Conservation (phyloP, 2,888 invertebrate genomes). For the Sialis lutaria region DNA sequence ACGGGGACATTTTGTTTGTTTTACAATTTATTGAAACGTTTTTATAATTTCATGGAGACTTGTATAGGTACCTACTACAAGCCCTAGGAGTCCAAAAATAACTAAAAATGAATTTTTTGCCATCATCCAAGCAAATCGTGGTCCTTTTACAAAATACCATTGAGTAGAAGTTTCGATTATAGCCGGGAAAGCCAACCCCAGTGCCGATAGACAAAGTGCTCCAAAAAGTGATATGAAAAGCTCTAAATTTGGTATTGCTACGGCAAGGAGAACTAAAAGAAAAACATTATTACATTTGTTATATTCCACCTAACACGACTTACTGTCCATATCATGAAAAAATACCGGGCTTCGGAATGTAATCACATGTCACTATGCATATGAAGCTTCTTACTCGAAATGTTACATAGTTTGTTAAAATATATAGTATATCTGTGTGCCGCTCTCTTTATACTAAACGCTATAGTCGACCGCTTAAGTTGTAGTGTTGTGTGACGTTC, state of each 20-base stretch:
- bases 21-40: too few species aligned
- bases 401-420: too few species aligned
- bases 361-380: too few species aligned
- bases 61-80: conserved; percentile 48
- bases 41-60: conserved; percentile 38
- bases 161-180: conserved; percentile 69
- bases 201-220: conserved; percentile 74
- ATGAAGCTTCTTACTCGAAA: too few species aligned
- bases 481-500: too few species aligned
- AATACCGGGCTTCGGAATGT: too few species aligned
- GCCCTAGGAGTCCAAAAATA: conserved; percentile 40
- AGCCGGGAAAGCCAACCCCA: conserved; percentile 82
- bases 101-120: conserved; percentile 37
- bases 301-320: too few species aligned
- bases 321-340: too few species aligned
- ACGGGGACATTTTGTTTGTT: too few species aligned
- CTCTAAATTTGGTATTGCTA: conserved; percentile 69
- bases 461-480: too few species aligned
- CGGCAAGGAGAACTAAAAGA: conserved; percentile 61
- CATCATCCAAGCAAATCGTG: conserved; percentile 25
- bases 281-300: conserved; percentile 8
- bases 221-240: conserved; percentile 69
- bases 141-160: conserved; percentile 47
- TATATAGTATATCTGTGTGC: too few species aligned
- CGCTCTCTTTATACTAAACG: too few species aligned